Evolutionary conservation across 2,888 invertebrate genomes (phyloP), one percentile per base, ranked within the genome.

Genomic region (Drosophila leonis): DNA sequence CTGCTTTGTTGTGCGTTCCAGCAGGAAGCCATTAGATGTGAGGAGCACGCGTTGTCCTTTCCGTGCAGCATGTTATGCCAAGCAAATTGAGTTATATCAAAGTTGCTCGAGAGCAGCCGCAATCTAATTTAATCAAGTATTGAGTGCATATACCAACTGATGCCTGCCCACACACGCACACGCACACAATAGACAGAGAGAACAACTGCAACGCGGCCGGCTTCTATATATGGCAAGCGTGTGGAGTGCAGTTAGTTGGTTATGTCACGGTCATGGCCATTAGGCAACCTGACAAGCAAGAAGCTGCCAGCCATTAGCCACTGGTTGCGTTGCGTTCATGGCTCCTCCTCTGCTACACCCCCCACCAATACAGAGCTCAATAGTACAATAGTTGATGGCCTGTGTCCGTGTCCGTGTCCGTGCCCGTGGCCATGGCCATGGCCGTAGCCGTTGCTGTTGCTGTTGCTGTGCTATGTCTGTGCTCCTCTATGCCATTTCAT

Each of bases 101-200:
- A 65, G 54, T 42, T 46, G 20, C 54, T 37, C 31, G 27, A 55
- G 37, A 49, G 74, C 63, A 37, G 33, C 54, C 42, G 10, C 59
- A 65, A 69, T 70, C 71, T 74, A 77, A 77, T 78, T 66, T 51
- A 60, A 78, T 75, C 67, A 67, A 67, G 46, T 44, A 41, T 20
- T 66, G 63, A 72, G 57, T 72, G 75, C 72, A 62, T 62, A 63
- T 49, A n/a, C n/a, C 2, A 29, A 44, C 13, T 27, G 48, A 33
- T 55, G 46, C 27, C 27, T 42, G 48, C 48, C n/a, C 27, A 29
- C 65, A 35, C 57, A 46, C 33, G 24, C 37, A 59, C 35, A 35
- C 33, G 35, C 44, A 33, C 18, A 54, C 37, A 37, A 37, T n/a
- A 48, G n/a, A n/a, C 12, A 13, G 12, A 10, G 35, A 15, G 24